phyloP scores from a whole-genome alignment of 2,888 invertebrate species.

The Drosophila fulvimacula region DNA sequence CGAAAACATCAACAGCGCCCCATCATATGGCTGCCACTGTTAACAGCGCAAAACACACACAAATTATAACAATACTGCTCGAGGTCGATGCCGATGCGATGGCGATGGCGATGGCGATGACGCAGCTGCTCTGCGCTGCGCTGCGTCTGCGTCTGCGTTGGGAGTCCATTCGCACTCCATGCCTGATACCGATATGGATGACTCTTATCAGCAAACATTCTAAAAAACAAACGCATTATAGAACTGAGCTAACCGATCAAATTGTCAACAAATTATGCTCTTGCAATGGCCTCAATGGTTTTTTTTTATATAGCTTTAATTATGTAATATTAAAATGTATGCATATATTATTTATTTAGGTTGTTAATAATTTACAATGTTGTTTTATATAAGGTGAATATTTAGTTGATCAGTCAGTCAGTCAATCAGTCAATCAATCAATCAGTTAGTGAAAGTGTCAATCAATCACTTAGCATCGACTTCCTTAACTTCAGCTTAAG shows the following conservation, averaged over 20 bases:
- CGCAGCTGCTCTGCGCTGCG: conserved; percentile 51
- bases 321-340: too few relatives aligned
- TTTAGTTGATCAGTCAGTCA: too few relatives aligned
- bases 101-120: conserved; percentile 58
- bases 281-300: too few relatives aligned
- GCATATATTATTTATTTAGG: too few relatives aligned
- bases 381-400: too few relatives aligned
- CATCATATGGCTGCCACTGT: conserved; percentile 16
- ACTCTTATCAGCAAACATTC: conserved; percentile 26
- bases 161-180: conserved; percentile 10
- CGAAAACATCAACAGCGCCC: conserved; percentile 12
- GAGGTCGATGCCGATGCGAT: conserved; percentile 31
- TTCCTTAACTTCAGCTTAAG: too few relatives aligned
- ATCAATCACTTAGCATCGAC: too few relatives aligned
- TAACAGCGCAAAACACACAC: conserved; percentile 6
- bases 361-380: too few relatives aligned
- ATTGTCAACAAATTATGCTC: background rate
- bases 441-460: too few relatives aligned
- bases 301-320: too few relatives aligned
- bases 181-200: conserved; percentile 32
- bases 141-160: conserved; percentile 28
- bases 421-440: too few relatives aligned
- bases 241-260: background rate
- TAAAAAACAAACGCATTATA: background rate
- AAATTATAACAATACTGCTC: conserved; percentile 24